These are phyloP conservation scores for Halesus radiatus DNA, from an alignment of 1,140 invertebrate genomes.

Conservation along the genomic window DNA sequence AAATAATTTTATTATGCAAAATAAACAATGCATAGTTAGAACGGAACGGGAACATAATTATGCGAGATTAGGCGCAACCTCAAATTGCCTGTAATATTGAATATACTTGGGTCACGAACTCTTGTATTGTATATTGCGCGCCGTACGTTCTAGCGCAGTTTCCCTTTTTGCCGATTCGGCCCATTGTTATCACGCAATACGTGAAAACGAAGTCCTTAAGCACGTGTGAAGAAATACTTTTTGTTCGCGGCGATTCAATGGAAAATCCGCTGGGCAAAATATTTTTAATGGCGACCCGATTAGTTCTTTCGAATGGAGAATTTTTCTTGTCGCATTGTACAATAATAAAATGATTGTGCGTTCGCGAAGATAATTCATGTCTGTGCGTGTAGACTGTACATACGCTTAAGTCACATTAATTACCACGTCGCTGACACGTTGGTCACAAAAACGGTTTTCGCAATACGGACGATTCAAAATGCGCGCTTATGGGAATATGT, in stretches of 20 bases:
- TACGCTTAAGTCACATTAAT: background rate
- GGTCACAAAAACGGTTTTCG: background rate
- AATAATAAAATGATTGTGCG: constrained; percentile 24
- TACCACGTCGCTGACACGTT: background rate
- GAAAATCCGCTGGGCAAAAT: constrained; percentile 38
- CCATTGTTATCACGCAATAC: constrained; percentile 51
- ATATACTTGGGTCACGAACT: constrained; percentile 50
- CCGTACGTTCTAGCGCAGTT: constrained; percentile 41
- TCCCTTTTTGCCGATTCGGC: constrained; percentile 47
- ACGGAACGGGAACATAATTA: constrained; percentile 41
- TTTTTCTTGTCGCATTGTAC: constrained; percentile 41
- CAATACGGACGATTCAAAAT: constrained; percentile 15
- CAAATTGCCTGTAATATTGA: constrained; percentile 33
- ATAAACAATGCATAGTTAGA: constrained; percentile 42
- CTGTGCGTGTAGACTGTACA: constrained; percentile 13
- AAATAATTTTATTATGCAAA: constrained; percentile 39
- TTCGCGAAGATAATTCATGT: constrained; percentile 30
- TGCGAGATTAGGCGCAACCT: constrained; percentile 40
- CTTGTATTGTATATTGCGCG: background rate
- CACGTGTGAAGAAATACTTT: constrained; percentile 53
- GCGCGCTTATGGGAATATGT: no score
- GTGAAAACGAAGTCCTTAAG: constrained; percentile 38
- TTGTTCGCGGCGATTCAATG: constrained; percentile 41
- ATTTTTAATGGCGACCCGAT: constrained; percentile 34
- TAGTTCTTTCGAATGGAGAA: constrained; percentile 35